These are phyloP conservation scores for Eremophila alpestris DNA, from an alignment of 2,797 vertebrate species.

Conservation along the genomic window DNA sequence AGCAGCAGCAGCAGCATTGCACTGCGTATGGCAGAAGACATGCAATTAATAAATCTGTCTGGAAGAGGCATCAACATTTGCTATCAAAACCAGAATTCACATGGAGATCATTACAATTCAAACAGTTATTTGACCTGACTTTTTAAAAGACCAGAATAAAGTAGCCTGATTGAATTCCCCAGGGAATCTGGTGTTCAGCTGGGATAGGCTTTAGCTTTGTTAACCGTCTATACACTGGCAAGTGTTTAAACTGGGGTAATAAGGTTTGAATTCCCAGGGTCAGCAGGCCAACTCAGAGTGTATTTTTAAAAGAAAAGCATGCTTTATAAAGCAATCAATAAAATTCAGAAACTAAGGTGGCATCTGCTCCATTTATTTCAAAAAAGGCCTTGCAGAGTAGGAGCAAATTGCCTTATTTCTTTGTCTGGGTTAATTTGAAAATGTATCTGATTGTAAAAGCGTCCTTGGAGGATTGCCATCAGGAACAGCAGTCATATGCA, in stretches of 20 bases:
- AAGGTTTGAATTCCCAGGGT: constrained; percentile 41
- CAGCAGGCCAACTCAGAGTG: constrained; percentile 5
- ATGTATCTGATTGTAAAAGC: background rate
- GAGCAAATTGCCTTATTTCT: constrained; percentile 16
- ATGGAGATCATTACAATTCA: constrained; percentile 36
- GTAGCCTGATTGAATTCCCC: constrained; percentile 10
- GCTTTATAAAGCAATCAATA: constrained; percentile 37
- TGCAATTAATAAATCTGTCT: background rate
- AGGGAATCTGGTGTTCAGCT: constrained; percentile 15
- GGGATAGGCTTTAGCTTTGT: constrained; percentile 27
- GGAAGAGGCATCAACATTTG: background rate
- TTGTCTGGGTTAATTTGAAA: constrained; percentile 9
- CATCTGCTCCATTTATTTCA: constrained; percentile 34
- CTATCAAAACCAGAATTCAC: constrained; percentile 32
- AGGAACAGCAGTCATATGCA: background rate
- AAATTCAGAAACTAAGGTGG: background rate
- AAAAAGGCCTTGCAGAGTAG: background rate
- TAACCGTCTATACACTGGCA: constrained; percentile 12
- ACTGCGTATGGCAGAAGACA: background rate
- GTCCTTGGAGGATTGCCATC: background rate
- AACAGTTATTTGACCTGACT: constrained; percentile 26
- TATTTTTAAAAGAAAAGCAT: constrained; percentile 14
- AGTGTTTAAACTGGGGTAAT: constrained; percentile 47
- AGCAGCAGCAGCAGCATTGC: background rate
- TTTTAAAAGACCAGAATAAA: constrained; percentile 23